Evolutionary conservation across 2,888 invertebrate genomes (phyloP).

Genomic region (Eucera pruinosa): DNA sequence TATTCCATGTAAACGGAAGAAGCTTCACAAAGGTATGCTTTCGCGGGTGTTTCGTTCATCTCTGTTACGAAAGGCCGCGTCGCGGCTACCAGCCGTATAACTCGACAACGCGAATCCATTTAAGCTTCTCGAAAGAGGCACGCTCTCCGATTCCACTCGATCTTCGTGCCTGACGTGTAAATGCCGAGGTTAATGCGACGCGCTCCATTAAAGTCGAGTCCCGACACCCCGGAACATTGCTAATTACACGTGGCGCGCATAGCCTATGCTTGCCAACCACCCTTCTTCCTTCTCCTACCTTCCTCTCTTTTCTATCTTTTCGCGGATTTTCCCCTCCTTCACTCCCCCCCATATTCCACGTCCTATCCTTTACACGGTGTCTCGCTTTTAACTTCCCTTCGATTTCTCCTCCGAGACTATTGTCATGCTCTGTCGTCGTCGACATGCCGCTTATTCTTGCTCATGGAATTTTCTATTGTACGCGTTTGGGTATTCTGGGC

Average conservation of each 20-base stretch:
- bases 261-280: slow-evolving; percentile 59
- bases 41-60: slow-evolving; percentile 45
- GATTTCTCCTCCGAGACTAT: slow-evolving; percentile 15
- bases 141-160: slow-evolving; percentile 73
- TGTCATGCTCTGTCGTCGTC: slow-evolving; percentile 25
- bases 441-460: slow-evolving; percentile 1
- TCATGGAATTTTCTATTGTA: too few species aligned
- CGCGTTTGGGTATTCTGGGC: too few species aligned
- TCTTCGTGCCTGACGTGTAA: slow-evolving; percentile 75
- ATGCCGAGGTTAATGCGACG: slow-evolving; percentile 75
- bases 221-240: slow-evolving; percentile 71
- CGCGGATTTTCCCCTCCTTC: slow-evolving; percentile 39
- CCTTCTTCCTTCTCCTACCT: slow-evolving; percentile 1
- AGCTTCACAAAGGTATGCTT: slow-evolving; percentile 25
- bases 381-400: slow-evolving; percentile 9
- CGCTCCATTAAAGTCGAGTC: slow-evolving; percentile 78
- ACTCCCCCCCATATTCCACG: neutral
- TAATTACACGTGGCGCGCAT: slow-evolving; percentile 74
- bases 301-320: slow-evolving; percentile 37
- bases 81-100: slow-evolving; percentile 49
- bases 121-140: slow-evolving; percentile 63
- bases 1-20: slow-evolving; percentile 8
- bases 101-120: slow-evolving; percentile 63
- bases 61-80: slow-evolving; percentile 43
- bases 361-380: slow-evolving; percentile 21